phyloP scores from a whole-genome alignment of 2,888 invertebrate species.

The Phortica magna region DNA sequence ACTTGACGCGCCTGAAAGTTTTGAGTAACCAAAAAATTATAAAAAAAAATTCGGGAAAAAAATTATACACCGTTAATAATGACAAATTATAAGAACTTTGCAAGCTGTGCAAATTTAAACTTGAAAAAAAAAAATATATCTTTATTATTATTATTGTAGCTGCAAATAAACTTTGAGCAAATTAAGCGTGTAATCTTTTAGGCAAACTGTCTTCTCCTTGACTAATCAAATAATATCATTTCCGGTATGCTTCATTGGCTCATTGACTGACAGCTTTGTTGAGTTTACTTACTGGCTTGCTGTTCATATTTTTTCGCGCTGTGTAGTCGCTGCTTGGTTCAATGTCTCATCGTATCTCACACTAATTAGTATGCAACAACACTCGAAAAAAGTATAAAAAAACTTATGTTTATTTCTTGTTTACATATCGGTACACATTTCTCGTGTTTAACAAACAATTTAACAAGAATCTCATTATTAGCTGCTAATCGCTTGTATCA shows the following conservation, averaged over 20 bases:
- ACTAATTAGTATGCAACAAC: conserved; percentile 2
- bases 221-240: too few relatives aligned
- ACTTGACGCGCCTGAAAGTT: neutral
- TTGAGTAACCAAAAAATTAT: neutral
- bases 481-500: conserved; percentile 64
- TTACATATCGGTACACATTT: conserved; percentile 20
- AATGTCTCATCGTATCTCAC: neutral
- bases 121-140: too few relatives aligned
- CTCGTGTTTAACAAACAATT: neutral
- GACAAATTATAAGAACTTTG: neutral
- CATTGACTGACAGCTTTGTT: too few relatives aligned
- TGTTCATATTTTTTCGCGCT: neutral
- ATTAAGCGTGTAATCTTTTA: too few relatives aligned
- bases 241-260: too few relatives aligned
- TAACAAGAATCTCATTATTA: conserved; percentile 49
- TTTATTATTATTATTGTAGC: too few relatives aligned
- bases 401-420: neutral
- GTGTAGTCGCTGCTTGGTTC: neutral
- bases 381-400: neutral
- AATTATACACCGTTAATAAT: neutral
- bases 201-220: too few relatives aligned
- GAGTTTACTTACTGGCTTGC: too few relatives aligned
- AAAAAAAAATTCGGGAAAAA: neutral
- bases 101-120: too few relatives aligned
- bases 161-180: too few relatives aligned